Base-by-base conservation (phyloP, 2,888 invertebrate genomes). In the Thecocarcelia acutangulata region DNA sequence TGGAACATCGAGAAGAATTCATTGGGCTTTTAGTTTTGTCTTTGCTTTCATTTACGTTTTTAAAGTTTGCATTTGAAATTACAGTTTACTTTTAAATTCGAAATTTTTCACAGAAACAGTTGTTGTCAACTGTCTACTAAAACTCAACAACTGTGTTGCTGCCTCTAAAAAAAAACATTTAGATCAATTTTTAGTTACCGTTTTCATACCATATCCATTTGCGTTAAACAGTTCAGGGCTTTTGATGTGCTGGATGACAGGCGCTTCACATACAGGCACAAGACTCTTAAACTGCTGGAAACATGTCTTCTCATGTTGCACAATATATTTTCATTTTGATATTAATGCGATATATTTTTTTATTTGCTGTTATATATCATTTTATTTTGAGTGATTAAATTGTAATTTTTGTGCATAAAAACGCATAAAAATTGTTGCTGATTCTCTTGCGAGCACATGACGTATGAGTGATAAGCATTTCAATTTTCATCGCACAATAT, bases 391-490 rank as follows among this genome's bases (percentile, higher is more conserved):
- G 63, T 68, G 81, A 81, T 77, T 77, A 81, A 81, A 72, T 80
- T 80, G 72, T 72, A 66, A 72, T 66, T 61, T 59, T 75, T 48
- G 4, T 61, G 33, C 11, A 37, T 11, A n/a, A 61, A 19, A 40
- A 48, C 2, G 0, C 2, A 11, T 19, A 19, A 2, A 24, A 24
- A 40, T 24, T 61, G 21, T 28, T 69, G 19, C 11, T 64, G 40
- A 13, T 19, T 19, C 56, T 74, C 72, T 44, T 44, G 24, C 75
- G 73, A 69, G 58, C 54, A 12, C 56, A 37, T 83, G 79, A 81
- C 83, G 83, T 83, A 79, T 81, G 78, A 79, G 81, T 83, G 83
- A 84, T 80, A 81, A 78, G 83, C 52, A 76, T 78, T 82, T 75
- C 63, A 82, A 75, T 75, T 75, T 72, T 37, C 54, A 40, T 52